phyloP scores from a whole-genome alignment of 1,140 invertebrate species.

The Myzus persicae region DNA sequence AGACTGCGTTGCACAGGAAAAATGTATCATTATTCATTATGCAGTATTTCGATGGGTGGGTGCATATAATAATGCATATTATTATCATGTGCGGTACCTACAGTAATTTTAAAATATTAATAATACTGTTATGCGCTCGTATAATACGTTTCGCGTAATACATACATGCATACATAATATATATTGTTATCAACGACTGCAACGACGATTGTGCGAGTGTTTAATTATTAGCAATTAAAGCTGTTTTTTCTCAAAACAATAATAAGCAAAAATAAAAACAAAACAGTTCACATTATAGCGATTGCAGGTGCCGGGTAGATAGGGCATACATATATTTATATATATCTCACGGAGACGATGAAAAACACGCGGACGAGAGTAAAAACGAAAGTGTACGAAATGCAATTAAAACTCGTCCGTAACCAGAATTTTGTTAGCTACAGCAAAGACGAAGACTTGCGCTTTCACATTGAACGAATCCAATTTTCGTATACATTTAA shows the following conservation, averaged over 20 bases:
- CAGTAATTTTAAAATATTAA: neutral
- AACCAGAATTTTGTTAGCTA: slow-evolving; percentile 13
- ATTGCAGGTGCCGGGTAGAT: neutral
- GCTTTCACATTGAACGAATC: slow-evolving; percentile 55
- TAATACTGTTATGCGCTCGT: neutral
- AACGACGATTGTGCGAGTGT: neutral
- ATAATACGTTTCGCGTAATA: no score
- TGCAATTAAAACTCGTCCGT: slow-evolving; percentile 55
- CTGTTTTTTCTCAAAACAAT: neutral
- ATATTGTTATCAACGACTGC: neutral
- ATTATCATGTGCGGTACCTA: neutral
- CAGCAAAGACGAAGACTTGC: slow-evolving; percentile 30
- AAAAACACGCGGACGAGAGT: slow-evolving; percentile 19
- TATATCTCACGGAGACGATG: neutral
- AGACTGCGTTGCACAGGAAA: neutral
- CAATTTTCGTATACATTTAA: slow-evolving; percentile 23
- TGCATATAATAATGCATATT: neutral
- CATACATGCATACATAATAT: neutral
- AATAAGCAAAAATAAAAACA: neutral
- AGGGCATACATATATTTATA: neutral
- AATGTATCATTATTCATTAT: neutral
- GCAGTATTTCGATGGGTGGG: neutral
- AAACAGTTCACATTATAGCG: neutral
- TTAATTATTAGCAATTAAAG: neutral
- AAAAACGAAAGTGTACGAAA: slow-evolving; percentile 55